Evolutionary conservation across 2,113 vertebrate species (phyloP), one percentile per base, ranked within the genome.

Genomic region (Ophiodon elongatus): DNA sequence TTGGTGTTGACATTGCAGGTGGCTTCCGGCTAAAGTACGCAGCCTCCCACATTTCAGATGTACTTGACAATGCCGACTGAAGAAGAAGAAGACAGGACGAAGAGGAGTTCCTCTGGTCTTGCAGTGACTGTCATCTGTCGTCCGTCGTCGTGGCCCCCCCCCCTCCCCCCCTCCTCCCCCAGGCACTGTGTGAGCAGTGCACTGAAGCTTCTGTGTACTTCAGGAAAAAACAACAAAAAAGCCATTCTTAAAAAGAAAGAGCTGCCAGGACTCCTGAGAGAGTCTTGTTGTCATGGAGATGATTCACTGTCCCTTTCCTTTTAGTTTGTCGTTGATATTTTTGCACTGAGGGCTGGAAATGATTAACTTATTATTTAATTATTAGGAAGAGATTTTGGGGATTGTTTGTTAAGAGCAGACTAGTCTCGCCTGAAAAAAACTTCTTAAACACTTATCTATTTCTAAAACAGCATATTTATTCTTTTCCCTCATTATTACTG

Each of bases 21-120:
- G 97, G 96, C 93, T 97, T 97, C 96, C 97, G 97, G 95, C 95
- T 98, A 92, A 97, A 97, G 94, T 98, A 96, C 91, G 95, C 96
- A 87, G 96, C 96, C 93, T 95, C 97, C 94, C 96, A 95, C 93
- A 93, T 96, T 94, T 96, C 96, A 93, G 97, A 98, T 91, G 92
- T 96, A 92, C 96, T 97, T 92, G 97, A 98, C 94, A 97, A 96
- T 91, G 96, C 96, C 82, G 97, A 98, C 94, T 98, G 96, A 98
- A 93, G 91, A 94, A 2, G 86, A 62, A 19, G 31, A 56, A 37
- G 76, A 41, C 13, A 69, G 31, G 72, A 63, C 0, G 57, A 81
- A 35, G 73, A 84, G 27, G 31, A 68, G 33, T 33, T 59, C 37
- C 59, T 21, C 66, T 5, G 35, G 56, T 35, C 13, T 79, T 0